These are phyloP conservation scores for Odocoileus virginianus DNA, from an alignment of 2,113 vertebrate genomes.

Conservation along the genomic window DNA sequence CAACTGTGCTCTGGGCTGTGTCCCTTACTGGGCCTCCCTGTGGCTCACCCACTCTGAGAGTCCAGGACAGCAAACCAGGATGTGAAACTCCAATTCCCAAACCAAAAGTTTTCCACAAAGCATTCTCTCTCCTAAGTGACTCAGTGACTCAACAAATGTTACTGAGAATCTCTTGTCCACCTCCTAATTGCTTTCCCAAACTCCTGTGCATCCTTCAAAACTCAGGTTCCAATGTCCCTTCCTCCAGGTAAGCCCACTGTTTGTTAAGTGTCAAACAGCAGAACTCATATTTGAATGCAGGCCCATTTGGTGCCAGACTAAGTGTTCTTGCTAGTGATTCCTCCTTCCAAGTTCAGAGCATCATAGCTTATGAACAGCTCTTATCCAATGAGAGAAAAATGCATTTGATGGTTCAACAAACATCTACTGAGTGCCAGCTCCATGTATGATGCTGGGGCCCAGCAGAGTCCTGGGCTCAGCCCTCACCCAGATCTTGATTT, in stretches of 20 bases:
- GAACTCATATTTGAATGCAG: neutral
- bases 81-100: neutral
- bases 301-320: neutral
- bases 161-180: neutral
- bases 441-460: accelerated
- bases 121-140: neutral
- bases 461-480: neutral
- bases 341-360: neutral
- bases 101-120: neutral
- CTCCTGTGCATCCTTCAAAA: neutral
- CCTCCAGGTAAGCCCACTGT: neutral
- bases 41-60: neutral
- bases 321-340: neutral
- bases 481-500: neutral
- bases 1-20: neutral
- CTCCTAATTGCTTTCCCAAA: neutral
- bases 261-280: neutral
- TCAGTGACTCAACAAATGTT: neutral
- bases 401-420: neutral
- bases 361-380: neutral
- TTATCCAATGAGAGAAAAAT: neutral
- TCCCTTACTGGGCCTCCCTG: neutral
- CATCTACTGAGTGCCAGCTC: neutral
- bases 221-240: neutral
- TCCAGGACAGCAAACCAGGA: neutral